A percentile compares a stretch with the other conserved stretches of the same genome.
These are phyloP conservation scores for Agapetus fuscipes DNA, from an alignment of 2,888 invertebrate species.

Conservation along the genomic window DNA sequence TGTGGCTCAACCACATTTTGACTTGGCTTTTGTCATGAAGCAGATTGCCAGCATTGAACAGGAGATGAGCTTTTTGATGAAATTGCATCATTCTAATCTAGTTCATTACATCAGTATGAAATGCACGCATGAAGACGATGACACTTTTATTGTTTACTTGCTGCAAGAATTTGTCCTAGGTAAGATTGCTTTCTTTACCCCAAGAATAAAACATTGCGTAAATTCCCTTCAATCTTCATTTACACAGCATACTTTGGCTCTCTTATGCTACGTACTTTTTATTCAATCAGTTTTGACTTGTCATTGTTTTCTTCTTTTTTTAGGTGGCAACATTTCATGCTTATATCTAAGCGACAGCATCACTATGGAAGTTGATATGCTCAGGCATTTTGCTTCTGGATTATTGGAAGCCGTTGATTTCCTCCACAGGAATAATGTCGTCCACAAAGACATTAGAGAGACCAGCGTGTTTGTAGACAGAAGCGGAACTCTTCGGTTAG, in stretches of 20 bases:
- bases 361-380: constrained; percentile 42
- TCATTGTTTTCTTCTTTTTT: too few species aligned
- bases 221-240: too few species aligned
- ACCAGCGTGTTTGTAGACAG: constrained; percentile 65
- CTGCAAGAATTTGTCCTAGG: constrained; percentile 60
- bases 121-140: constrained; percentile 48
- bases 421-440: constrained; percentile 71
- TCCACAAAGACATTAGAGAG: constrained; percentile 73
- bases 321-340: constrained; percentile 33
- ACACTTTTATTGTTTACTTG: constrained; percentile 54
- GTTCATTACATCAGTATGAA: constrained; percentile 69
- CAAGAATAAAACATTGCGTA: too few species aligned
- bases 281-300: too few species aligned
- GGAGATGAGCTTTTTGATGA: constrained; percentile 62
- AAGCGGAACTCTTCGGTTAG: constrained; percentile 48
- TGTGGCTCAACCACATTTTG: constrained; percentile 11
- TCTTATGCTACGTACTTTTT: too few species aligned
- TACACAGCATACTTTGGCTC: too few species aligned
- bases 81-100: constrained; percentile 61
- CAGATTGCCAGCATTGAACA: constrained; percentile 64
- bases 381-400: constrained; percentile 60
- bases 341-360: constrained; percentile 43
- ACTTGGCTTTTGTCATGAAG: constrained; percentile 37
- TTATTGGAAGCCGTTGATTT: constrained; percentile 66
- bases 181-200: constrained; percentile 20